These are phyloP conservation scores for Porites evermanni DNA, from an alignment of 92 coral and sea anemone genomes.

Conservation along the genomic window DNA sequence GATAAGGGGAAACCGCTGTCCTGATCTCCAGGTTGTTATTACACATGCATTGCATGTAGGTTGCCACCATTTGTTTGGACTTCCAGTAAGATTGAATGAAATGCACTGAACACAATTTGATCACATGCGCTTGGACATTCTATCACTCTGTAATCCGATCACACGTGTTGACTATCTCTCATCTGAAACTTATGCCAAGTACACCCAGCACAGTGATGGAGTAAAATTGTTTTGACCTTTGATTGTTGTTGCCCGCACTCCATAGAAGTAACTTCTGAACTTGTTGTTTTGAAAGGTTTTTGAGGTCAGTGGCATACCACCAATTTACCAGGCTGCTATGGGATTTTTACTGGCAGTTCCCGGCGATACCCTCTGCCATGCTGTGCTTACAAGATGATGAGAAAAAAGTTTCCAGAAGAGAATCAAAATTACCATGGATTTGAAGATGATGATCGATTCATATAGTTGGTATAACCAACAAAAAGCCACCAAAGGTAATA, in stretches of 20 bases:
- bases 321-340: constrained; percentile 2
- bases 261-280: background rate
- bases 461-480: background rate
- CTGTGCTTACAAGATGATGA: background rate
- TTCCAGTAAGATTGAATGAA: too few relatives aligned
- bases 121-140: constrained; percentile 3
- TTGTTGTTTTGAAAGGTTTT: background rate
- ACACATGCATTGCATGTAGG: too few relatives aligned
- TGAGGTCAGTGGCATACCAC: constrained; percentile 15
- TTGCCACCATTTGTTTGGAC: too few relatives aligned
- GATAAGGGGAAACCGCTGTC: too few relatives aligned
- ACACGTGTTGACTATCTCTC: too few relatives aligned
- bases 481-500: too few relatives aligned
- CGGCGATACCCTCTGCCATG: constrained; percentile 1
- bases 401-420: background rate
- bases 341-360: background rate
- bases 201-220: background rate
- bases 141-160: background rate
- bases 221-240: background rate
- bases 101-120: background rate
- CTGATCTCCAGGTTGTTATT: too few relatives aligned
- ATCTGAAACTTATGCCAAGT: background rate
- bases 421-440: background rate
- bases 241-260: background rate
- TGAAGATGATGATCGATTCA: constrained; percentile 8